Evolutionary conservation across 2,888 invertebrate genomes (phyloP).

Genomic region (Pristionchus entomophagus): DNA sequence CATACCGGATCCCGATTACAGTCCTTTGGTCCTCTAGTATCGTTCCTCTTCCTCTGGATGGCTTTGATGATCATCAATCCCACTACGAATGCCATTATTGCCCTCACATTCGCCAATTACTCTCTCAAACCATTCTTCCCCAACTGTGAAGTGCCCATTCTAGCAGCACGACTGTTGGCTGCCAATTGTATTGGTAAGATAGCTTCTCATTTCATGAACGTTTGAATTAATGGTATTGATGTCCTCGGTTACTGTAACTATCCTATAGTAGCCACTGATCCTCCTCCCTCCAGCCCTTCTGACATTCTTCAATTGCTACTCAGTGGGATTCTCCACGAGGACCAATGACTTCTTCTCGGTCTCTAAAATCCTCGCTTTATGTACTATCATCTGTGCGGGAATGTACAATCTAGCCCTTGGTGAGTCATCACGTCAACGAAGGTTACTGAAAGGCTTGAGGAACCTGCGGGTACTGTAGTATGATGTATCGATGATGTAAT

Average conservation of each 20-base stretch:
- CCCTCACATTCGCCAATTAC: constrained; percentile 93
- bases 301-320: constrained; percentile 90
- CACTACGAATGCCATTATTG: constrained; percentile 89
- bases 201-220: no score
- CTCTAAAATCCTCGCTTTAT: constrained; percentile 88
- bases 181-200: constrained; percentile 80
- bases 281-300: constrained; percentile 84
- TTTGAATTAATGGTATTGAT: no score
- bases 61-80: constrained; percentile 92
- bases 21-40: constrained; percentile 89
- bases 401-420: constrained; percentile 84
- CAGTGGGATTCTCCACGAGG: constrained; percentile 90
- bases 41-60: constrained; percentile 92
- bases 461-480: no score
- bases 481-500: neutral
- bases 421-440: no score
- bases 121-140: constrained; percentile 81
- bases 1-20: no score
- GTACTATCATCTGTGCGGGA: constrained; percentile 88
- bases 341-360: constrained; percentile 91
- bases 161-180: constrained; percentile 88
- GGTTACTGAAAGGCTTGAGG: no score
- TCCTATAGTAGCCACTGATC: neutral
- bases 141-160: constrained; percentile 80
- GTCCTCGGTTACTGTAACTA: neutral